phyloP scores from a whole-genome alignment of 2,797 vertebrate genomes.

The Ptychadena robeensis region DNA sequence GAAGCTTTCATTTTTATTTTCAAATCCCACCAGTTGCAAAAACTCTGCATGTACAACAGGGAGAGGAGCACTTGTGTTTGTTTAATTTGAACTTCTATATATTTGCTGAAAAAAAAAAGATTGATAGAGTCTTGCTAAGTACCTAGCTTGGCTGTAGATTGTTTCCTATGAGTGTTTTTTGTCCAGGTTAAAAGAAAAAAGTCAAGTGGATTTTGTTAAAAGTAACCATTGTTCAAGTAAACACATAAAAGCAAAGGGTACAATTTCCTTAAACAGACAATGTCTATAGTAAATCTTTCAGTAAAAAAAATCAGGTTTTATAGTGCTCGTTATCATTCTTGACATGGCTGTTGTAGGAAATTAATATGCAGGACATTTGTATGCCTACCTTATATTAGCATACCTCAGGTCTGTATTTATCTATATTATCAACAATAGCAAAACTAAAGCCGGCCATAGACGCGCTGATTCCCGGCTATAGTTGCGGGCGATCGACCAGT shows the following conservation, averaged over 20 bases:
- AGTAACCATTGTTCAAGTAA: conserved; percentile 35
- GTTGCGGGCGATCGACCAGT: no score
- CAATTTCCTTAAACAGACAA: conserved; percentile 31
- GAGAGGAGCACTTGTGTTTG: neutral
- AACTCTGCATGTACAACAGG: conserved; percentile 22
- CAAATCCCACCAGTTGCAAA: conserved; percentile 45
- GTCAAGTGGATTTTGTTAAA: conserved; percentile 22
- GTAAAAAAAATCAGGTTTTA: conserved; percentile 34
- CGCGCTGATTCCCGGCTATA: no score
- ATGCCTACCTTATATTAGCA: neutral
- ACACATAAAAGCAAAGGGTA: conserved; percentile 26
- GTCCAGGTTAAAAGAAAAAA: conserved; percentile 39
- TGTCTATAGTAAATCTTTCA: conserved; percentile 26
- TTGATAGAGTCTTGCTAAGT: conserved; percentile 30
- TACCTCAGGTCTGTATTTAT: neutral
- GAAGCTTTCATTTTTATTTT: conserved; percentile 54
- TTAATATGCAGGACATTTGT: neutral
- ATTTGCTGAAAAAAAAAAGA: neutral
- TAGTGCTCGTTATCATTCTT: conserved; percentile 3
- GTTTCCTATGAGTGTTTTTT: conserved; percentile 28
- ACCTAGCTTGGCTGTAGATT: conserved; percentile 22
- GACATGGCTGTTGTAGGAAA: neutral
- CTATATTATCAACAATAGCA: neutral
- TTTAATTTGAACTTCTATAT: conserved; percentile 10
- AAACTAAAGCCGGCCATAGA: no score